Evolutionary conservation across 2,113 vertebrate genomes (phyloP), one percentile per base, ranked within the genome.

Genomic region (Chaetops frenatus): DNA sequence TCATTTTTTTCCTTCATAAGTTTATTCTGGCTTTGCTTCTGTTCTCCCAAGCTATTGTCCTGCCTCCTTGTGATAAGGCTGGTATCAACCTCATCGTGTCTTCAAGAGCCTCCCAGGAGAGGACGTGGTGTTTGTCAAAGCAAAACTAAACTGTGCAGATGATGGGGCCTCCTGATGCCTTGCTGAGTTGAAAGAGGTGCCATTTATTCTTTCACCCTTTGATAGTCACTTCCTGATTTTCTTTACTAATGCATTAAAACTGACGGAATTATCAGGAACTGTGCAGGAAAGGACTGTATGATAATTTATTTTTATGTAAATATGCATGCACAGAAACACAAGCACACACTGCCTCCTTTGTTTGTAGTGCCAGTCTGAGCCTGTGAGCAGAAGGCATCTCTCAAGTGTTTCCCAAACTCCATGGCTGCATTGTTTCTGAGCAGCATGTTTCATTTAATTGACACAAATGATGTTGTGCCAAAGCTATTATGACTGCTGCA

Each of bases 1-100:
- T 58, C 0, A 47, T 88, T 80, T 90, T 86, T 35, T 74, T 84
- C 54, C 16, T 71, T 64, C 19, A 11, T 35, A 38, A 81, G 44
- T 48, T 6, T 20, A 50, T 69, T 65, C 57, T 80, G 27, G 8
- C 54, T 94, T 61, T 67, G 10, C 45, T 81, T 78, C 74, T 78
- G 40, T 74, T 88, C 38, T 92, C 74, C 40, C 48, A 45, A 74
- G 44, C 36, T 47, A 9, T 79, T 89, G 53, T 81, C 58, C 69
- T 90, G 79, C 57, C 36, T 94, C 62, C 35, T 86, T 84, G 53
- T 87, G 94, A 88, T 95, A 97, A 96, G 67, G 50, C 50, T 87
- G 47, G 44, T 62, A 58, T 86, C 51, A 91, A 72, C 74, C 38
- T 44, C 70, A 44, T 48, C 25, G 29, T n/a, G 66, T 65, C 72